Percentiles rank a stretch among this genome's conserved stretches.
Evolutionary conservation across 2,888 invertebrate genomes (phyloP).

Genomic region (Ochlodes sylvanus): DNA sequence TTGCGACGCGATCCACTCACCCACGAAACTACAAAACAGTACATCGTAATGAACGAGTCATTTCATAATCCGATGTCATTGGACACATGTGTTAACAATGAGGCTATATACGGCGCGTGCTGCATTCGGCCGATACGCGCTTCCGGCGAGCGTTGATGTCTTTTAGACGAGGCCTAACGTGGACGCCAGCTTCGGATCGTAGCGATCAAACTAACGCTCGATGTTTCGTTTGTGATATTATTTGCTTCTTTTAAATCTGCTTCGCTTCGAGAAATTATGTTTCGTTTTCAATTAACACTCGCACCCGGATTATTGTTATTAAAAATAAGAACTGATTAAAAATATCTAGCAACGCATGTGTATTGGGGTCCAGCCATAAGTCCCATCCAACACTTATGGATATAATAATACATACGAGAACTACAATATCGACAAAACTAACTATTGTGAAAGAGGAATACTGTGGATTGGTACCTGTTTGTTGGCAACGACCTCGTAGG

Average conservation of each 20-base stretch:
- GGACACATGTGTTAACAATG: conserved; percentile 51
- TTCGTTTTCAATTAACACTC: too few species aligned
- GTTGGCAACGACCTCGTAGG: conserved; percentile 16
- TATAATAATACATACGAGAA: too few species aligned
- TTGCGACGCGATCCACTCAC: conserved; percentile 21
- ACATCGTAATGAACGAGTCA: conserved; percentile 39
- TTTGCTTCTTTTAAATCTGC: too few species aligned
- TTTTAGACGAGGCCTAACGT: conserved; percentile 50
- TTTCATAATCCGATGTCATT: conserved; percentile 50
- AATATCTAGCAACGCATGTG: too few species aligned
- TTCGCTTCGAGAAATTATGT: too few species aligned
- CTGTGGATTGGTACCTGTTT: conserved; percentile 4
- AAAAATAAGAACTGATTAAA: too few species aligned
- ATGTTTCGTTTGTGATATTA: too few species aligned
- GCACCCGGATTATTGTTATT: too few species aligned
- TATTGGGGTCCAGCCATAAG: too few species aligned
- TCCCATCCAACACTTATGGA: too few species aligned
- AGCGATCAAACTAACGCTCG: too few species aligned
- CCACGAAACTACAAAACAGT: conserved; percentile 46
- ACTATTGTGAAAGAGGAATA: not conserved
- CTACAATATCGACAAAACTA: too few species aligned
- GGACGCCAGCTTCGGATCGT: not conserved
- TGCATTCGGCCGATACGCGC: conserved; percentile 44
- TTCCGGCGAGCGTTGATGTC: conserved; percentile 60
- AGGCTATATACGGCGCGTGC: conserved; percentile 49